Evolutionary conservation across 2,888 invertebrate genomes (phyloP).

Genomic region (Eupithecia pulchellata): DNA sequence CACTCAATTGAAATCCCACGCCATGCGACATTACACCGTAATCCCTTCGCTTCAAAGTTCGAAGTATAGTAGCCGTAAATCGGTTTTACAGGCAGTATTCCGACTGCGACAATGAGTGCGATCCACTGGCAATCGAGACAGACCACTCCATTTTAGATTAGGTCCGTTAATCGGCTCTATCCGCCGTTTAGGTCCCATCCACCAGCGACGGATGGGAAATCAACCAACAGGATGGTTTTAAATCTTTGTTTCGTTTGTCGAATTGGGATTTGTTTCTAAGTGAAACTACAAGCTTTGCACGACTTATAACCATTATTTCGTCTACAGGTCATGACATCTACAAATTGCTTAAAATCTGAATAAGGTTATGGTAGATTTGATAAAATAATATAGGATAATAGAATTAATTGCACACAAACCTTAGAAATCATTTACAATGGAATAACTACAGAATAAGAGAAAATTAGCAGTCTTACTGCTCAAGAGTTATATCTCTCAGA

Average conservation of each 20-base stretch:
- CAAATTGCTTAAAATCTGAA: too few species aligned
- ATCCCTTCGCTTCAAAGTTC: neutral
- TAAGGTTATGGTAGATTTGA: neutral
- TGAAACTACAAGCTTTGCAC: neutral
- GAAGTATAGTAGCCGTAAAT: slow-evolving; percentile 23
- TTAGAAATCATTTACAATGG: too few species aligned
- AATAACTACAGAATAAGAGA: too few species aligned
- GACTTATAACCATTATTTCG: neutral
- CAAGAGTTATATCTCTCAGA: too few species aligned
- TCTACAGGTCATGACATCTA: too few species aligned
- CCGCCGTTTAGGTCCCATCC: slow-evolving; percentile 20
- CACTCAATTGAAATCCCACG: neutral
- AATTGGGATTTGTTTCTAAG: neutral
- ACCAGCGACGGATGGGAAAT: neutral
- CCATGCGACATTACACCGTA: neutral
- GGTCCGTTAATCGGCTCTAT: slow-evolving; percentile 28
- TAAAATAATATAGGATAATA: too few species aligned
- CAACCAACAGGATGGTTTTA: neutral
- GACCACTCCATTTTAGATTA: slow-evolving; percentile 35
- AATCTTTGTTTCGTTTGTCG: neutral
- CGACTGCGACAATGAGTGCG: slow-evolving; percentile 35
- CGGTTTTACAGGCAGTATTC: slow-evolving; percentile 33
- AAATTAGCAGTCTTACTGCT: too few species aligned
- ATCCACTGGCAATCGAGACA: slow-evolving; percentile 25
- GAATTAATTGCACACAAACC: too few species aligned